phyloP scores from a whole-genome alignment of 2,888 invertebrate genomes.

The Parascotia fuliginaria region DNA sequence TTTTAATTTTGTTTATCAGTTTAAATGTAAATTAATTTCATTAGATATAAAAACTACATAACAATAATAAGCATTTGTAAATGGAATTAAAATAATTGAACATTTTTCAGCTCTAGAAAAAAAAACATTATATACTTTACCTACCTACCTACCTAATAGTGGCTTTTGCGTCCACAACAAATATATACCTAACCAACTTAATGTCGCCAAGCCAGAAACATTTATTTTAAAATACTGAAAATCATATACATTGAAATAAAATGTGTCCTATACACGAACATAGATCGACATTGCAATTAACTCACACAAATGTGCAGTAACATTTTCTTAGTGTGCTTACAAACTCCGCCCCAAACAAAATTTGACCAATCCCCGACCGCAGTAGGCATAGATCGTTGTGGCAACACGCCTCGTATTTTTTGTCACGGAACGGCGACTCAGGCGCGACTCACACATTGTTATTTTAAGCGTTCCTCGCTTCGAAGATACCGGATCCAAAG shows the following conservation, averaged over 20 bases:
- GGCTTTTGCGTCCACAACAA: background rate
- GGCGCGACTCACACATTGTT: constrained; percentile 86
- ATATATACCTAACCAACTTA: constrained; percentile 3
- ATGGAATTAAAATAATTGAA: too few relatives aligned
- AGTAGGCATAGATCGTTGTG: constrained; percentile 80
- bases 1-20: too few relatives aligned
- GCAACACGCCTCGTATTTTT: constrained; percentile 83
- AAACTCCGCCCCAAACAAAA: constrained; percentile 78
- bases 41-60: too few relatives aligned
- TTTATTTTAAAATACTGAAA: constrained; percentile 57
- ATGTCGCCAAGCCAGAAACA: background rate
- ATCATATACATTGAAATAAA: constrained; percentile 64
- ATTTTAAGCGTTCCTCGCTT: constrained; percentile 76
- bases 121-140: too few relatives aligned
- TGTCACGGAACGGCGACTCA: constrained; percentile 84
- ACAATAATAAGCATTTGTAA: too few relatives aligned
- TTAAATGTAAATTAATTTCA: too few relatives aligned
- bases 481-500: constrained; percentile 78
- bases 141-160: background rate
- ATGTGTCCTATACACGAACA: constrained; percentile 73
- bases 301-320: constrained; percentile 67
- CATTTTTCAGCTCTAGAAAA: too few relatives aligned
- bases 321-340: constrained; percentile 74
- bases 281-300: constrained; percentile 82
- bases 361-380: constrained; percentile 74